Evolutionary conservation across 2,888 invertebrate genomes (phyloP).

Genomic region (Druceiella hillmani): DNA sequence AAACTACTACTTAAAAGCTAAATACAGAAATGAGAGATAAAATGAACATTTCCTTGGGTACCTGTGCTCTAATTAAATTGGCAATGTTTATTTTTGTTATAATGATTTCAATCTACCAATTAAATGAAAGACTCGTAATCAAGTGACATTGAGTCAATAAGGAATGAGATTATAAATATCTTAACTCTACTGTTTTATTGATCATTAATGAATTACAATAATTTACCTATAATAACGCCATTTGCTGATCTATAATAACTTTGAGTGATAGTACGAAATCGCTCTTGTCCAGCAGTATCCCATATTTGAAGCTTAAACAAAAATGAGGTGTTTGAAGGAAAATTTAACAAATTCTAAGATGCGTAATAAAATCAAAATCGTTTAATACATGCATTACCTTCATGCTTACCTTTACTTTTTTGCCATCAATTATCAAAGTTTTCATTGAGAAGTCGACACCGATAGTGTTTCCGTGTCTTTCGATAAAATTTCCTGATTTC

Average conservation of each 20-base stretch:
- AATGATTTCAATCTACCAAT: too few relatives aligned
- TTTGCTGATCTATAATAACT: constrained; percentile 96
- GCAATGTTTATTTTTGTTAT: too few relatives aligned
- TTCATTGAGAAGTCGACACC: constrained; percentile 99
- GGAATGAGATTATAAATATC: too few relatives aligned
- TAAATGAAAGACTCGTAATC: too few relatives aligned
- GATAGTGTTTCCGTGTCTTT: constrained; percentile 93
- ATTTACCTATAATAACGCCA: constrained; percentile 84
- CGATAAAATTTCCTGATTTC: constrained; percentile 92
- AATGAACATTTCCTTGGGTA: too few relatives aligned
- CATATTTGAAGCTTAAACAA: constrained; percentile 85
- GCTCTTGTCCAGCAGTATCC: constrained; percentile 96
- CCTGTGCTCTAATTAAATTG: too few relatives aligned
- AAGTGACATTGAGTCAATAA: too few relatives aligned
- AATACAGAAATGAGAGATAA: too few relatives aligned
- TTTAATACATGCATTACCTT: constrained; percentile 5
- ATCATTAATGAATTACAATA: constrained; percentile 9
- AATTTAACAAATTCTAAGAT: too few relatives aligned
- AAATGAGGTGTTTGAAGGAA: too few relatives aligned
- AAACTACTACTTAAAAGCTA: too few relatives aligned
- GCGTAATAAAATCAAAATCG: constrained; percentile 22
- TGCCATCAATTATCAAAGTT: constrained; percentile 88
- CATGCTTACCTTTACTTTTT: constrained; percentile 80
- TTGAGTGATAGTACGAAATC: constrained; percentile 95
- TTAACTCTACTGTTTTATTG: constrained; percentile 16